Base-by-base conservation (phyloP, 2,113 vertebrate species). In the Corvus hawaiiensis region DNA sequence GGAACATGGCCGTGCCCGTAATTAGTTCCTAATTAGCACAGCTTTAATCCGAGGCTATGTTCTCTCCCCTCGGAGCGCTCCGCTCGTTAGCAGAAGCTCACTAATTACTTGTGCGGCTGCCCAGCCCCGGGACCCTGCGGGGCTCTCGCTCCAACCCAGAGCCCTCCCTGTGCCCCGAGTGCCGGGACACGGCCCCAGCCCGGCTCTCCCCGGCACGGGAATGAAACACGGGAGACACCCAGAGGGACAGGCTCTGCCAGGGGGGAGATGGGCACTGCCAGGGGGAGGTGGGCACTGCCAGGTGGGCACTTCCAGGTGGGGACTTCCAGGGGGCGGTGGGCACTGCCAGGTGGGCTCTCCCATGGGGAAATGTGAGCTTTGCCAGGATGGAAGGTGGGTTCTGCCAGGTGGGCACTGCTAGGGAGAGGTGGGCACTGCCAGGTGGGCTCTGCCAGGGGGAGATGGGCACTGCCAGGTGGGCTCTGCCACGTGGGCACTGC, bases 11-110 rank as follows among this genome's bases (percentile, higher is more conserved):
- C 37, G 54, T 66, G 74, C 58, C 54, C 1, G 2, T 77, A 83
- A 96, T 96, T 96, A 95, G 66, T 44, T 81, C 71, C 92, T 94
- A 78, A 96, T 94, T 93, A 94, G 77, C 74, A 66, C 67, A 73
- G 56, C 75, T 87, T 90, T 74, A 85, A 79, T 67, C 41, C 30
- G 56, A 93, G 92, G 8, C 30, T 12, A 21, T 14, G 39, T 26
- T 89, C 71, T 75, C 56, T 89, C 46, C 56, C 56, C 44, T 88
- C 39, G 27, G 79, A 77, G 63, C 0, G 3, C 62, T 79, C 62
- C 7, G 59, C 81, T 80, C 80, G 48, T 84, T 90, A 94, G 56
- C 66, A 87, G 87, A 74, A 63, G 67, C 84, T 92, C 88, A 49
- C 49, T 86, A 84, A 91, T 93, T 87, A 85, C 84, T 64, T 87